These are phyloP conservation scores for Petaurus breviceps DNA, from an alignment of 2,113 vertebrate species.

Conservation along the genomic window DNA sequence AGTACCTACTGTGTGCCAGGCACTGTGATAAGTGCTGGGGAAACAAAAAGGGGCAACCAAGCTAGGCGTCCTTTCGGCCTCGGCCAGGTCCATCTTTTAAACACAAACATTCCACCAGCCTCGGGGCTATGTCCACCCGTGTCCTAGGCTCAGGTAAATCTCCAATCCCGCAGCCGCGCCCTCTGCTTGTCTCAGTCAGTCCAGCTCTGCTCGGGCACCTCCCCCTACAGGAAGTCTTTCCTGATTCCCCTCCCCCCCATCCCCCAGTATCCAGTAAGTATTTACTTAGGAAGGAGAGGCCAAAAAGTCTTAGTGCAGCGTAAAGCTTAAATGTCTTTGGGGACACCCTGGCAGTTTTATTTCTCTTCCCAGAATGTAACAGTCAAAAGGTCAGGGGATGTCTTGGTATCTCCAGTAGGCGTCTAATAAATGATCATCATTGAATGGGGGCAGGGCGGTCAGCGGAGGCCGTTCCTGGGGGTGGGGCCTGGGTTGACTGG, in stretches of 20 bases:
- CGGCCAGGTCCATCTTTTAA: no score
- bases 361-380: neutral
- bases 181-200: no score
- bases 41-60: neutral
- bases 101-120: no score
- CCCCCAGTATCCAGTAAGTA: no score
- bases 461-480: neutral
- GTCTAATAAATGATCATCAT: neutral
- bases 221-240: neutral
- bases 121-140: no score
- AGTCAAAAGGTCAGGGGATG: neutral
- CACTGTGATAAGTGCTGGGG: neutral
- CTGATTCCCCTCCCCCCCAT: neutral
- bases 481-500: neutral
- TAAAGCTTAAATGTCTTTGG: no score
- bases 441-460: fast-evolving
- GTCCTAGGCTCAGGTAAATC: no score
- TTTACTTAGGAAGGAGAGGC: neutral
- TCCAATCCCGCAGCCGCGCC: no score
- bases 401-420: neutral
- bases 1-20: no score
- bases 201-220: no score
- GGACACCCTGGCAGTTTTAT: neutral
- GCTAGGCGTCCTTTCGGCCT: no score
- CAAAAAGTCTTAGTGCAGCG: neutral